These are phyloP conservation scores for Pogonocichla stellata DNA, from an alignment of 2,113 vertebrate genomes.

Conservation along the genomic window DNA sequence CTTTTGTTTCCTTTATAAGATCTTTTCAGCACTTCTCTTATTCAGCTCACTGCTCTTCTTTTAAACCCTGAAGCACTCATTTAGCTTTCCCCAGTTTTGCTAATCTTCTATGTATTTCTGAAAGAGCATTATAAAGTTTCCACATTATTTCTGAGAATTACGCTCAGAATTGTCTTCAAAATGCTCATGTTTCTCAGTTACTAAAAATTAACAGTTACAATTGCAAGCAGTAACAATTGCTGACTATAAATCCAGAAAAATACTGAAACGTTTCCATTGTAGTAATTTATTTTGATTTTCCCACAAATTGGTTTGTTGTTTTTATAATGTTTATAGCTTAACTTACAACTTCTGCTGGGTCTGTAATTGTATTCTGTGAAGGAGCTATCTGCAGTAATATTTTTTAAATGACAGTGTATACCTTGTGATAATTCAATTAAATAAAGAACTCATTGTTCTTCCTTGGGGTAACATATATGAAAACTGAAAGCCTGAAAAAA, in stretches of 20 bases:
- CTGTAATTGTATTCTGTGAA: background rate
- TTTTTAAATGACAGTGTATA: background rate
- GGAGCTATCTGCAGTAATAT: background rate
- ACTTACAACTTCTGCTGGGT: background rate
- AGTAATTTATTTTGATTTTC: background rate
- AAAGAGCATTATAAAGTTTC: background rate
- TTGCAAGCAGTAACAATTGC: background rate
- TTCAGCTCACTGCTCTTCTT: background rate
- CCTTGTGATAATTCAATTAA: background rate
- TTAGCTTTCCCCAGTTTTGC: background rate
- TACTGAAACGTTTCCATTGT: background rate
- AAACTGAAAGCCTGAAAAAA: background rate
- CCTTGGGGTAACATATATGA: background rate
- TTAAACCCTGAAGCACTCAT: background rate
- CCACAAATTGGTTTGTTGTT: background rate
- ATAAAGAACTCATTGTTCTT: background rate
- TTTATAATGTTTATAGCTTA: background rate
- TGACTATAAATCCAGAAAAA: background rate
- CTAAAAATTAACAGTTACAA: background rate
- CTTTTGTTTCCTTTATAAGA: background rate
- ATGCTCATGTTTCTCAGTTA: background rate
- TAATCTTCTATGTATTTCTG: background rate
- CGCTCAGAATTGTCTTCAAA: background rate
- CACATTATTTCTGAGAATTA: background rate
- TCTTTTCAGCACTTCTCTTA: background rate